Evolutionary conservation across 2,797 vertebrate genomes (phyloP).

Genomic region (Crocidura indochinensis): DNA sequence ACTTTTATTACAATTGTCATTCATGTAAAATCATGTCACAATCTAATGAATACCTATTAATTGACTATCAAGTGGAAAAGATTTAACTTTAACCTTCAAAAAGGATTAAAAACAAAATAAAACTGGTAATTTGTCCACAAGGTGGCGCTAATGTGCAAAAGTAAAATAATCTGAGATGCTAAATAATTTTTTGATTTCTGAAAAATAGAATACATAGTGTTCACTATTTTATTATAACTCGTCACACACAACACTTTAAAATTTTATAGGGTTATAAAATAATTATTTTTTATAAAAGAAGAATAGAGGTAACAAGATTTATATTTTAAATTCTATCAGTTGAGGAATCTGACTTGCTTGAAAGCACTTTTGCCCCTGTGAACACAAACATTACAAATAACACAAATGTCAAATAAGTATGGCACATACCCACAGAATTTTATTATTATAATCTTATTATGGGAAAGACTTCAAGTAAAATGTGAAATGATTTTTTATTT

Average conservation of each 20-base stretch:
- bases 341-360: background rate
- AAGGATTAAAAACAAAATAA: background rate
- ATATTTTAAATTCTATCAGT: constrained; percentile 61
- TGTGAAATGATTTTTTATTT: constrained; percentile 43
- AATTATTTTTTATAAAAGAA: constrained; percentile 34
- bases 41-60: background rate
- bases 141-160: constrained; percentile 88
- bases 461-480: background rate
- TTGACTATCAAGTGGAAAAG: fast-evolving
- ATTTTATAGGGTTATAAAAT: constrained; percentile 31
- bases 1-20: background rate
- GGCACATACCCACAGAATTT: constrained; percentile 37
- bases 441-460: constrained; percentile 57
- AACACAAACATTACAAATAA: constrained; percentile 45
- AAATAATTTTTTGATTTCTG: constrained; percentile 5
- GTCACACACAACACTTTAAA: background rate
- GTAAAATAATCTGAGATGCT: background rate
- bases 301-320: constrained; percentile 53
- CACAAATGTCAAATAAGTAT: constrained; percentile 32
- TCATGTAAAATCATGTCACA: constrained; percentile 31
- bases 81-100: constrained; percentile 14
- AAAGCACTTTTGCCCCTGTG: background rate
- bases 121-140: constrained; percentile 85
- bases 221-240: background rate
- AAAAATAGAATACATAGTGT: constrained; percentile 3